Evolutionary conservation across 2,797 vertebrate species (phyloP), one percentile per base, ranked within the genome.

Genomic region (Natrix natrix): DNA sequence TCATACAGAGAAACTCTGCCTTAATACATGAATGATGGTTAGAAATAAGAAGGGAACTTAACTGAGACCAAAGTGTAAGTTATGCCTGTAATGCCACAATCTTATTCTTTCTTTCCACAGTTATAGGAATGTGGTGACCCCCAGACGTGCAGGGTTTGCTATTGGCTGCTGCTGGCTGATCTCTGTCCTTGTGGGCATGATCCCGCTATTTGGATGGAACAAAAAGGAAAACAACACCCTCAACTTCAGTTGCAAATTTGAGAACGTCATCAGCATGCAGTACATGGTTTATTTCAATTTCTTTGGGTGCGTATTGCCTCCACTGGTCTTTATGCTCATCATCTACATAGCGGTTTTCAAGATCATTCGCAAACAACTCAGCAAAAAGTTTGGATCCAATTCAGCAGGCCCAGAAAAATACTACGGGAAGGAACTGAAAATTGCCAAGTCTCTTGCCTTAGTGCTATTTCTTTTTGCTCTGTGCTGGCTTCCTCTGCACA

Each of bases 261-360:
- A 99, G 97, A 99, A 98, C 0, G 99, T 99, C 92, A 99, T 99
- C 98, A 99, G 99, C 97, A 99, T 99, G 99, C 98, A 99, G 94
- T 99, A 99, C 97, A 99, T 99, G 99, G 99, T 99, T 88, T 99
- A 99, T 96, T 99, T 99, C 96, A 99, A 99, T 97, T 99, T 99
- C 96, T 99, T 99, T 0, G 98, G 99, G 22, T 99, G 99, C 98
- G 99, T 99, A 94, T 98, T 99, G 96, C 99, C 99, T 0, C 99
- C 99, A 0, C 97, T 99, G 93, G 63, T 99, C 61, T 97, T 99
- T 94, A 99, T 99, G 99, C 96, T 99, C 90, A 93, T 99, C 91
- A 99, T 99, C 97, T 99, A 99, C 89, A 97, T 98, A 86, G 99
- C 99, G 97, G 99, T 99, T 96, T 99, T 99, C 98, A 99, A 99